A percentile compares a stretch with the other conserved stretches of the same genome.
phyloP scores from a whole-genome alignment of 1,140 invertebrate species.

The Patella vulgata region DNA sequence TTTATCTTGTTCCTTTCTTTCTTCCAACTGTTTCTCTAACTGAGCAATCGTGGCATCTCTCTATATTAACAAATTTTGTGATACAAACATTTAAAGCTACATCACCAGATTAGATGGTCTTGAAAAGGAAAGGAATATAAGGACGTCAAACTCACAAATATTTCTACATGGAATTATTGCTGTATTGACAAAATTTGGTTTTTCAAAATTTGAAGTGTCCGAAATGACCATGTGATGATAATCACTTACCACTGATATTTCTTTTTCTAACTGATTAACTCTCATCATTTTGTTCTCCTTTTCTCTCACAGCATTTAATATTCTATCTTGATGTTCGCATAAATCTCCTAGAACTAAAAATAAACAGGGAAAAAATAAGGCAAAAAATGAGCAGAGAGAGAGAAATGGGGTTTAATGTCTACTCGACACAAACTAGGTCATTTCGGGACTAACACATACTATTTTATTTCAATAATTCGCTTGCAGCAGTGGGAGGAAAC shows the following conservation, averaged over 20 bases:
- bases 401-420: no score
- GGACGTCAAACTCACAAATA: background rate
- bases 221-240: background rate
- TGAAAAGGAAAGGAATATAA: slow-evolving; percentile 1
- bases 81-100: slow-evolving; percentile 7
- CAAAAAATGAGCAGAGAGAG: background rate
- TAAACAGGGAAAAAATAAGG: background rate
- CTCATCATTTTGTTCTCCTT: slow-evolving; percentile 4
- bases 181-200: slow-evolving; percentile 8
- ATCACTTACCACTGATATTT: slow-evolving; percentile 14
- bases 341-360: slow-evolving; percentile 20
- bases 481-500: no score
- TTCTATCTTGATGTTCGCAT: slow-evolving; percentile 24
- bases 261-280: slow-evolving; percentile 10
- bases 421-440: no score
- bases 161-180: slow-evolving; percentile 8
- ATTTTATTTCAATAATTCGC: no score
- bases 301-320: slow-evolving; percentile 20
- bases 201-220: background rate
- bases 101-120: slow-evolving; percentile 9
- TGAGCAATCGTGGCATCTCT: background rate
- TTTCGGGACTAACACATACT: no score
- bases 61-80: slow-evolving; percentile 13
- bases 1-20: background rate
- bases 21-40: slow-evolving; percentile 1